These are phyloP conservation scores for Pandemis corylana DNA, from an alignment of 2,888 invertebrate species.

Conservation along the genomic window DNA sequence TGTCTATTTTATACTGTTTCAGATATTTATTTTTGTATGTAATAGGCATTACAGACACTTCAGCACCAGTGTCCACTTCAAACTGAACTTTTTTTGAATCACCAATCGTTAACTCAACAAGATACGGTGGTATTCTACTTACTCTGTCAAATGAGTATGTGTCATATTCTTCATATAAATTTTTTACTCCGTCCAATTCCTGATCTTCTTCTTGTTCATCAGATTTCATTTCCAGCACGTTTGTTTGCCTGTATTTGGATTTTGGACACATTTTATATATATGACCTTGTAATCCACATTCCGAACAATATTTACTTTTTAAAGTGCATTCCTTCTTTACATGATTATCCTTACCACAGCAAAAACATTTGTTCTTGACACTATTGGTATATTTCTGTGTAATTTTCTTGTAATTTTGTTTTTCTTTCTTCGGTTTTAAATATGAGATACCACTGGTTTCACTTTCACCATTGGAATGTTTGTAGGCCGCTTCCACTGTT, in stretches of 20 bases:
- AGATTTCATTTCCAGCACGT: background rate
- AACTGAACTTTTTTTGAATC: constrained; percentile 4
- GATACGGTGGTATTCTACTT: background rate
- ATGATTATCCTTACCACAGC: constrained; percentile 12
- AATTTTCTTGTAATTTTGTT: too few species aligned
- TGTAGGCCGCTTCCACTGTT: constrained; percentile 5
- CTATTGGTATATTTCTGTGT: background rate
- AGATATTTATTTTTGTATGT: constrained; percentile 1
- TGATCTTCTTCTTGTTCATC: background rate
- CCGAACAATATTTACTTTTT: constrained; percentile 1
- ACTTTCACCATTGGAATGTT: background rate
- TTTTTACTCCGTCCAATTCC: background rate
- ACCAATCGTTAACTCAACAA: background rate
- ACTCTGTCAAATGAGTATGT: constrained; percentile 6
- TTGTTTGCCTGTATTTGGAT: background rate
- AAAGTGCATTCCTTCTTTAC: constrained; percentile 1
- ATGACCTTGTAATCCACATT: constrained; percentile 11
- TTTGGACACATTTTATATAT: constrained; percentile 20
- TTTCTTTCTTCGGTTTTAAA: background rate
- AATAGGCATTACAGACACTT: constrained; percentile 9
- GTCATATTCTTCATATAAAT: constrained; percentile 9
- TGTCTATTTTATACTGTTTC: background rate
- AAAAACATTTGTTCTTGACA: background rate
- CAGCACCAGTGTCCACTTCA: constrained; percentile 29
- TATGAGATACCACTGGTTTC: background rate